Percentiles rank a stretch among this genome's conserved stretches.
phyloP scores from a whole-genome alignment of 2,888 invertebrate species.

The Thumatha senex region DNA sequence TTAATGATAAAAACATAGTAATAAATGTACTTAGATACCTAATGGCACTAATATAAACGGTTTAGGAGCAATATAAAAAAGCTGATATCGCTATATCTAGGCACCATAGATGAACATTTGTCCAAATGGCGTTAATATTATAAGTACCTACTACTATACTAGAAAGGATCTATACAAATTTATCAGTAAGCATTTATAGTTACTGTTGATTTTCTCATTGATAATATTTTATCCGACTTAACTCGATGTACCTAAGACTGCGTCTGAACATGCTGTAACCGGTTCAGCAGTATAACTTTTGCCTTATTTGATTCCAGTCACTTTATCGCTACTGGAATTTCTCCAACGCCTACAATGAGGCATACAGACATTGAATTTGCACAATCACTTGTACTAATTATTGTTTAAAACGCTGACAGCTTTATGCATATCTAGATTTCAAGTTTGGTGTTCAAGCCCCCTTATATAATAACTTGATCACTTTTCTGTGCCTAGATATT shows the following conservation, averaged over 20 bases:
- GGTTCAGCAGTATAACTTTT: conserved; percentile 3
- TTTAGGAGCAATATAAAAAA: no score
- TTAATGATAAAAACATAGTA: no score
- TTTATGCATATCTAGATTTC: conserved; percentile 36
- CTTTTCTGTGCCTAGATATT: conserved; percentile 32
- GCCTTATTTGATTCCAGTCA: conserved; percentile 15
- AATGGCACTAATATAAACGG: no score
- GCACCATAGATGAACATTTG: no score
- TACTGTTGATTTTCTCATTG: neutral
- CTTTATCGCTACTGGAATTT: conserved; percentile 30
- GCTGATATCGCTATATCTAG: no score
- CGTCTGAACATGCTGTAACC: neutral
- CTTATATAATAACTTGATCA: conserved; percentile 42
- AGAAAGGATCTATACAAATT: no score
- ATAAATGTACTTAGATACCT: no score
- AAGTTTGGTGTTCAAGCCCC: conserved; percentile 26
- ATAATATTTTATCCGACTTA: neutral
- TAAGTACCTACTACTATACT: no score
- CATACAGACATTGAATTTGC: conserved; percentile 40
- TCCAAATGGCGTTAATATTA: no score
- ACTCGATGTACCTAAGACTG: neutral
- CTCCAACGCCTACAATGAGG: conserved; percentile 31
- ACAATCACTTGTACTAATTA: conserved; percentile 48
- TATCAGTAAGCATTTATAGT: no score
- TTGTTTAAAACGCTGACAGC: conserved; percentile 43